A percentile compares a stretch with the other conserved stretches of the same genome.
Evolutionary conservation across 1,140 invertebrate genomes (phyloP).

Genomic region (Hylaeus anthracinus): DNA sequence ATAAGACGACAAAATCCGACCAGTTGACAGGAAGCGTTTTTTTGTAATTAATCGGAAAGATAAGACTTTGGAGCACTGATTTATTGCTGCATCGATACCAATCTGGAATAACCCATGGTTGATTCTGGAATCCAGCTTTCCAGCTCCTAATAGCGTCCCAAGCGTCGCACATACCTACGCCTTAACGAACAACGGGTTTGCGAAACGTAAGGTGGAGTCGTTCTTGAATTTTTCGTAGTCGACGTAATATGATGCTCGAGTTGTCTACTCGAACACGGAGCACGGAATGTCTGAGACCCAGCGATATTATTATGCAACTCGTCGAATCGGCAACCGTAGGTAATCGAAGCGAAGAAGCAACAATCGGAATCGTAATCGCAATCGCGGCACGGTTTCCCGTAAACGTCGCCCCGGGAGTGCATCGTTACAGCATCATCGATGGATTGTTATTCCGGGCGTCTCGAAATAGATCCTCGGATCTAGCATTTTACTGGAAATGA

Average conservation of each 20-base stretch:
- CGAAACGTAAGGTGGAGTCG: too few relatives aligned
- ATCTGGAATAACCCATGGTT: not conserved
- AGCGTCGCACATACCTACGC: not conserved
- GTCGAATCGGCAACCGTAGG: too few relatives aligned
- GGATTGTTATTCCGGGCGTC: slow-evolving; percentile 19
- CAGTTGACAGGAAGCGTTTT: not conserved
- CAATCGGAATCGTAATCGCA: too few relatives aligned
- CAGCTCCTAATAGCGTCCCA: not conserved
- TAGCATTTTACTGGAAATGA: slow-evolving; percentile 12
- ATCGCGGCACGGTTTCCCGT: too few relatives aligned
- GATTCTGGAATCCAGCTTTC: too few relatives aligned
- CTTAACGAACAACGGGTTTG: not conserved
- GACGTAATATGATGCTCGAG: too few relatives aligned
- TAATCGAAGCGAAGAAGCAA: too few relatives aligned
- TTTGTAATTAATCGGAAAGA: not conserved
- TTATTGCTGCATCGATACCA: not conserved
- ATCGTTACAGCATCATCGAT: slow-evolving; percentile 37
- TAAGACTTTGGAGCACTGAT: not conserved
- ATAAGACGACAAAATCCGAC: not conserved
- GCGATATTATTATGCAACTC: not conserved
- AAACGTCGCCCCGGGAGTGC: slow-evolving; percentile 3
- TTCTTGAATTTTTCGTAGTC: too few relatives aligned
- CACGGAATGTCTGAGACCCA: too few relatives aligned
- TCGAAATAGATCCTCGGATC: slow-evolving; percentile 30
- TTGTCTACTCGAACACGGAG: too few relatives aligned